Evolutionary conservation across 35 echinoderm and acorn worm genomes (phyloP), one percentile per base, ranked within the genome.

Genomic region (Heliocidaris erythrogramma): DNA sequence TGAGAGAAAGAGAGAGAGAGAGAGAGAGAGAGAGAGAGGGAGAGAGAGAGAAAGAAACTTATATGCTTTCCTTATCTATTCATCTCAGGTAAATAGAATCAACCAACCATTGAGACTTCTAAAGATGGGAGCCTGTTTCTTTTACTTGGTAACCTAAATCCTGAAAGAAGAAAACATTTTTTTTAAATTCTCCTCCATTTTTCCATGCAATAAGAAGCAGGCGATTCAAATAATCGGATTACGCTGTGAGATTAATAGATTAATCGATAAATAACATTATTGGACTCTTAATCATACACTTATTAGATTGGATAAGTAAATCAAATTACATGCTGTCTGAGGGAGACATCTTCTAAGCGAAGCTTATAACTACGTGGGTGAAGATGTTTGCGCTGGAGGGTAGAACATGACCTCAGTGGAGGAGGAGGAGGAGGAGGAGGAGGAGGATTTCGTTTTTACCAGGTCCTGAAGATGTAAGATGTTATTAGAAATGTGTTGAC

Each of bases 261-360:
- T 78, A 78, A 18, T 78, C 0, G 35, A 42, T 42, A 42, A 42
- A 42, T 42, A 42, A n/a, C 65, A 21, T 78, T 21, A 78, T 78
- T 21, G 21, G 65, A 78, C 21, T 78, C 6, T 78, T 78, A 78
- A 78, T 78, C 18, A 78, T 78, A n/a, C 27, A 78, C 65, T 78
- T 18, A 78, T 78, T 78, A n/a, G 65, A 78, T 78, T 78, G n/a
- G 65, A 78, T 78, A 78, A 78, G 65, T 78, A 27, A 78, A 78
- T 27, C 65, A 78, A 78, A 78, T 78, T 78, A 78, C 65, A 78
- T 7, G 3, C 65, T 78, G 65, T 78, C 18, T 78, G 65, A 21
- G 52, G 5, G 27, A n/a, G 21, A 24, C 8, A 27, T 78, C 65
- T 78, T 7, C 27, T 24, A 52, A 52, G 49, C 35, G 35, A 1